Percentiles rank a stretch among this genome's conserved stretches.
These are phyloP conservation scores for Hofmannophila pseudospretella DNA, from an alignment of 2,888 invertebrate genomes.

Conservation along the genomic window DNA sequence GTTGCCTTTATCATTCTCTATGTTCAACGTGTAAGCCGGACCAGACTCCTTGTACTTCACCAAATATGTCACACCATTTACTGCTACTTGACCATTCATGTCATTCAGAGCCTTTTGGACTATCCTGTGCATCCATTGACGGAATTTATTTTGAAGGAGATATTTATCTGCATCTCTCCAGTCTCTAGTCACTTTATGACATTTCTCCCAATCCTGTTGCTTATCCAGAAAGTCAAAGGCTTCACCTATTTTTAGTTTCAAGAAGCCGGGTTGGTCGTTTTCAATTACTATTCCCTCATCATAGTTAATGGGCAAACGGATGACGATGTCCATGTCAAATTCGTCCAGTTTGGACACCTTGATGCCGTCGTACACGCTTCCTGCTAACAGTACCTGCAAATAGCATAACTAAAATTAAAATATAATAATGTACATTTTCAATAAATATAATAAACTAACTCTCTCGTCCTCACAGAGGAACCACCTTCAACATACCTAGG, in stretches of 20 bases:
- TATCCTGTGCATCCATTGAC: slow-evolving; percentile 74
- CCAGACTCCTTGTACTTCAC: slow-evolving; percentile 59
- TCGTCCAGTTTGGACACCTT: slow-evolving; percentile 79
- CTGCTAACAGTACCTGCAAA: slow-evolving; percentile 69
- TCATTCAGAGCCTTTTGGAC: slow-evolving; percentile 61
- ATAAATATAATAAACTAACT: no score
- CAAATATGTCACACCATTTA: slow-evolving; percentile 42
- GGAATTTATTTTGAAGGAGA: slow-evolving; percentile 65
- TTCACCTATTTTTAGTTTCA: slow-evolving; percentile 53
- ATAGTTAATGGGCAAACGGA: slow-evolving; percentile 69
- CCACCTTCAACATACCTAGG: no score
- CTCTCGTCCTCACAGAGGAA: no score
- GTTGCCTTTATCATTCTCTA: slow-evolving; percentile 37
- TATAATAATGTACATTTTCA: no score
- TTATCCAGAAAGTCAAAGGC: slow-evolving; percentile 53
- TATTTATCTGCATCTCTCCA: slow-evolving; percentile 67
- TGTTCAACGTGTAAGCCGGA: slow-evolving; percentile 75
- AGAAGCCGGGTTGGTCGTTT: slow-evolving; percentile 63
- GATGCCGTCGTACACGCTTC: slow-evolving; percentile 80
- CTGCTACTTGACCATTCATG: slow-evolving; percentile 39
- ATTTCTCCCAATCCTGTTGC: slow-evolving; percentile 51
- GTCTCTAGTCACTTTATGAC: slow-evolving; percentile 51
- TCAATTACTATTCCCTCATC: slow-evolving; percentile 51
- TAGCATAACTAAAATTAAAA: no score
- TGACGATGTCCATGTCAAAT: slow-evolving; percentile 79